phyloP scores from a whole-genome alignment of 2,113 vertebrate species.

The Nymphicus hollandicus region DNA sequence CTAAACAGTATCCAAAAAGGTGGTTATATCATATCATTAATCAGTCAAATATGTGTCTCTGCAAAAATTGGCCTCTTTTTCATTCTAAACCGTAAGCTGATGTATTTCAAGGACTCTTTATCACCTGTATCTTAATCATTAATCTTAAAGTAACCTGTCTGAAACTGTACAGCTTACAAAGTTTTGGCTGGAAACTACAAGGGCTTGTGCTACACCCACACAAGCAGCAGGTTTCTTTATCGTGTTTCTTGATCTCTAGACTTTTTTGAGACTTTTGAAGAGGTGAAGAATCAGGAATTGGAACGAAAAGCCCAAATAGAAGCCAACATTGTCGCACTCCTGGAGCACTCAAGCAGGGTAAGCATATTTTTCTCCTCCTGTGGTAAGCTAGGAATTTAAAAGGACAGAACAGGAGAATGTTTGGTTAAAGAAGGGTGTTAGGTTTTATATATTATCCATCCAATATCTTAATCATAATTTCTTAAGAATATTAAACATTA shows the following conservation, averaged over 20 bases:
- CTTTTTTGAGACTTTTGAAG: conserved; percentile 86
- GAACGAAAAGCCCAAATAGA: conserved; percentile 79
- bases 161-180: background rate
- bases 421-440: background rate
- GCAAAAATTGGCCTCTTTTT: background rate
- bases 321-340: conserved; percentile 81
- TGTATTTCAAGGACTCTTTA: background rate
- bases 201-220: background rate
- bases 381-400: background rate
- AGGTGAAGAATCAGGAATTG: conserved; percentile 76
- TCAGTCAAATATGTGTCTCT: background rate
- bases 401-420: background rate
- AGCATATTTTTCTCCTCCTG: background rate
- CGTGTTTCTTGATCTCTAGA: conserved; percentile 69
- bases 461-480: background rate
- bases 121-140: background rate
- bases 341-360: conserved; percentile 90
- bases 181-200: background rate
- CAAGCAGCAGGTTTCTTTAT: background rate
- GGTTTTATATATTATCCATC: background rate
- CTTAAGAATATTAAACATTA: background rate
- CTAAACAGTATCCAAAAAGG: background rate
- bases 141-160: background rate
- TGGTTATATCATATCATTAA: background rate
- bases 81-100: accelerated